Evolutionary conservation across 2,797 vertebrate species (phyloP).

Genomic region (Thamnophis elegans): DNA sequence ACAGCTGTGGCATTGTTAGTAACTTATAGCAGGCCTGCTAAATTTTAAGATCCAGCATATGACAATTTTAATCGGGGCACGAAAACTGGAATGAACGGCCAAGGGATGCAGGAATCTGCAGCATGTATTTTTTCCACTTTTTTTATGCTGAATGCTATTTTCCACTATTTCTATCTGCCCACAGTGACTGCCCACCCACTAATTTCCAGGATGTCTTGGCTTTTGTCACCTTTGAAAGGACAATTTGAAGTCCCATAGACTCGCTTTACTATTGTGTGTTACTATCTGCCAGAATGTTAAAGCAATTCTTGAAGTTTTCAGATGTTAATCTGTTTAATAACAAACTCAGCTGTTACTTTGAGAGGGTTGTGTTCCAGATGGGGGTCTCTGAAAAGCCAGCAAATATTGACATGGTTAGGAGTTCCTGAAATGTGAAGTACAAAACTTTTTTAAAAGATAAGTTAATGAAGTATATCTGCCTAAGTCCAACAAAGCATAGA

Average conservation of each 20-base stretch:
- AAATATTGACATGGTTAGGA: neutral
- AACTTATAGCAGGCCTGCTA: constrained; percentile 3
- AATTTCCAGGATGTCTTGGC: fast-evolving
- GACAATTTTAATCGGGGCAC: constrained; percentile 30
- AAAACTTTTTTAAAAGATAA: neutral
- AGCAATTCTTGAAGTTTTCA: neutral
- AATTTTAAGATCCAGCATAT: constrained; percentile 36
- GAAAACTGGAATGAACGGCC: neutral
- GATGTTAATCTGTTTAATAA: neutral
- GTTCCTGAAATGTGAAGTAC: neutral
- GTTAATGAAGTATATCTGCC: neutral
- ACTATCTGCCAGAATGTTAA: neutral
- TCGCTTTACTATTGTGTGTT: neutral
- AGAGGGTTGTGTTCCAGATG: neutral
- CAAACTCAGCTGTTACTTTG: neutral
- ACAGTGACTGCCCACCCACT: neutral
- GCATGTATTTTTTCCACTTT: neutral
- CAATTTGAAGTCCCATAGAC: neutral
- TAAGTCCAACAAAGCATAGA: constrained; percentile 22
- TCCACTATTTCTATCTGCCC: neutral
- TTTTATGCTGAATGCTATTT: neutral
- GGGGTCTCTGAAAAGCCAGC: neutral
- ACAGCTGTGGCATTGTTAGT: constrained; percentile 34
- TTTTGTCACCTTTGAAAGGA: neutral
- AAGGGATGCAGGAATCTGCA: neutral